Conservation (phyloP, 2,888 invertebrate species). For the Eristalis arbustorum region DNA sequence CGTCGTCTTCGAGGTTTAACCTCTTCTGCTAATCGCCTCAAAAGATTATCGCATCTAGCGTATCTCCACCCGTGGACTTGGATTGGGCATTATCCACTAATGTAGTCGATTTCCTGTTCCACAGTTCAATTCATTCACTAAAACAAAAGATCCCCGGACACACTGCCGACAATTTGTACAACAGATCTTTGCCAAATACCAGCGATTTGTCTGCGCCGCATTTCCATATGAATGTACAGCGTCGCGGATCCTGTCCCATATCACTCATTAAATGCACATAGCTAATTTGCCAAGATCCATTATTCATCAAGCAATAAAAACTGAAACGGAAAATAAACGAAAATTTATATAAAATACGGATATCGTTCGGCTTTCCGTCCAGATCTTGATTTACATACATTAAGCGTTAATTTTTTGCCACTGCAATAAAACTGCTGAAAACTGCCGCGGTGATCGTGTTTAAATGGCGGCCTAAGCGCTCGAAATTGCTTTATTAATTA, state of each 20-base stretch:
- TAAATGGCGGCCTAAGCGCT: conserved; percentile 48
- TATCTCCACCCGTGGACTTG: neutral
- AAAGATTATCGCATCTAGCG: neutral
- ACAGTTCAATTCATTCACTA: neutral
- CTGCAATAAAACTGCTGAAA: conserved; percentile 53
- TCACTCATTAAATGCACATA: conserved; percentile 51
- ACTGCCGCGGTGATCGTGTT: conserved; percentile 43
- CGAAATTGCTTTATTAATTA: conserved; percentile 51
- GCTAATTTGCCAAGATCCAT: conserved; percentile 42
- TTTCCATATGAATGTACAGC: conserved; percentile 41
- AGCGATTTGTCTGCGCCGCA: neutral
- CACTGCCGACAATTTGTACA: conserved; percentile 29
- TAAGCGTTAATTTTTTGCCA: conserved; percentile 30
- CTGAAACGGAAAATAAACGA: neutral
- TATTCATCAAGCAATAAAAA: conserved; percentile 31
- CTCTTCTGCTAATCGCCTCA: neutral
- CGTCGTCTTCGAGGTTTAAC: neutral
- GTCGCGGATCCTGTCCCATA: conserved; percentile 21
- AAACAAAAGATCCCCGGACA: neutral
- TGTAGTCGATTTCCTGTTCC: neutral
- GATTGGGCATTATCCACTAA: neutral
- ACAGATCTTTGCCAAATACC: neutral
- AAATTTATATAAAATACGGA: conserved; percentile 21
- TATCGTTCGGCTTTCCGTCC: neutral
- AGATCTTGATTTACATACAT: conserved; percentile 13